Base-by-base conservation (phyloP, 2,113 vertebrate genomes). In the Oreochromis aureus region DNA sequence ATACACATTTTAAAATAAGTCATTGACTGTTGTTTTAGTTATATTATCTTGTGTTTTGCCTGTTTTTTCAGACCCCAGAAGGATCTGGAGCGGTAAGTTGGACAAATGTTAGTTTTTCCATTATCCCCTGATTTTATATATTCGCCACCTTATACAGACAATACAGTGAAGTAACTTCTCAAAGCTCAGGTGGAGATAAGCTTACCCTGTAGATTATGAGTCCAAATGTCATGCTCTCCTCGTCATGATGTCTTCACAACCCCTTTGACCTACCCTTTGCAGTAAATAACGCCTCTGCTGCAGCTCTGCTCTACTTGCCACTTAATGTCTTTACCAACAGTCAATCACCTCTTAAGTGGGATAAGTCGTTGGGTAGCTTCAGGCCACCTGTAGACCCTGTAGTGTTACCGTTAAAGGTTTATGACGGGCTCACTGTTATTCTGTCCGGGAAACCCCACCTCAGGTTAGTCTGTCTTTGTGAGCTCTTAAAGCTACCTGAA, bases 41-140 rank as follows among this genome's bases (percentile, higher is more conserved):
- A 10, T 32, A 24, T 76, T 12, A 63, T 53, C 5, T 76, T 24
- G 8, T 46, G 51, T 63, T 90, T n/a, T 85, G 2, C 88, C 36
- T 85, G 18, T 89, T 32, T 91, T 82, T 3, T 63, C 94, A 98
- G 97, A 73, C 96, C 96, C 7, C 96, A 97, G 82, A 95, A 96
- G 91, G 97, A 97, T 89, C 93, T 96, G 59, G 93, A 93, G 83
- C 95, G 97, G 97, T 98, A 88, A 94, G 95, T 83, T 56, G 2
- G 41, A 51, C 27, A 53, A 51, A 53, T 6, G 11, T 78, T 51
- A 51, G 27, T 53, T 32, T 30, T 78, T 78, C 6, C 46, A 12
- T 51, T 48, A 51, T 19, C 15, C 44, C 41, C 24, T 76, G 24
- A 12, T 51, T 51, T 76, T 76, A 51, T 51, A 51, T 4, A 32